These are phyloP conservation scores for Calliopsis andreniformis DNA, from an alignment of 1,140 invertebrate genomes.

Conservation along the genomic window DNA sequence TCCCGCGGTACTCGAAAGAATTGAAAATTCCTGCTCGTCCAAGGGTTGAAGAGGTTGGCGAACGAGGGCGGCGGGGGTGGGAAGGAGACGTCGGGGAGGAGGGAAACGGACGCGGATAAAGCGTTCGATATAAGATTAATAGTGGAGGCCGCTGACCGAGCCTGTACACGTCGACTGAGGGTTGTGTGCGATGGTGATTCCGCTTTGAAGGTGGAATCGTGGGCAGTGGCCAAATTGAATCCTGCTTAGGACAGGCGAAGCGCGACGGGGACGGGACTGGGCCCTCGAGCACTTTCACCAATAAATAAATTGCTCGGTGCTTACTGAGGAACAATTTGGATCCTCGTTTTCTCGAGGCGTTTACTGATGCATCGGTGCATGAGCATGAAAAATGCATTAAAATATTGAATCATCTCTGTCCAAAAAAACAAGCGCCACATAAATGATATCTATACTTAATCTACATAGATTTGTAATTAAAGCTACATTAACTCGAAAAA, in stretches of 20 bases:
- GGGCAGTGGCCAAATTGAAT: conserved; percentile 81
- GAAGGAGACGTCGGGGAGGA: conserved; percentile 31
- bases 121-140: conserved; percentile 82
- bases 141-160: conserved; percentile 72
- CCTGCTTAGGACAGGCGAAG: conserved; percentile 79
- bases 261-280: conserved; percentile 57
- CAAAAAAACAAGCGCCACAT: no score
- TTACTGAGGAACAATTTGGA: no score
- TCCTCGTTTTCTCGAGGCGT: no score
- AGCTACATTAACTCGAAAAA: no score
- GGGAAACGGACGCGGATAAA: conserved; percentile 76
- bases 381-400: no score
- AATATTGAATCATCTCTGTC: no score
- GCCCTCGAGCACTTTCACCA: conserved; percentile 73
- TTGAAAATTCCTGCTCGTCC: conserved; percentile 80
- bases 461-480: no score
- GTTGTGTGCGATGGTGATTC: conserved; percentile 76
- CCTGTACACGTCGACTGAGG: conserved; percentile 59
- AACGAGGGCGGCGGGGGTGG: conserved; percentile 13
- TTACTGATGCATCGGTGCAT: no score
- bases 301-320: conserved; percentile 77
- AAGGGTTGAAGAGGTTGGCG: conserved; percentile 69
- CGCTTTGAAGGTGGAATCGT: conserved; percentile 81
- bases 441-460: no score
- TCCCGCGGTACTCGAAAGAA: conserved; percentile 73